phyloP scores from a whole-genome alignment of 2,113 vertebrate species.

The Panthera uncia region DNA sequence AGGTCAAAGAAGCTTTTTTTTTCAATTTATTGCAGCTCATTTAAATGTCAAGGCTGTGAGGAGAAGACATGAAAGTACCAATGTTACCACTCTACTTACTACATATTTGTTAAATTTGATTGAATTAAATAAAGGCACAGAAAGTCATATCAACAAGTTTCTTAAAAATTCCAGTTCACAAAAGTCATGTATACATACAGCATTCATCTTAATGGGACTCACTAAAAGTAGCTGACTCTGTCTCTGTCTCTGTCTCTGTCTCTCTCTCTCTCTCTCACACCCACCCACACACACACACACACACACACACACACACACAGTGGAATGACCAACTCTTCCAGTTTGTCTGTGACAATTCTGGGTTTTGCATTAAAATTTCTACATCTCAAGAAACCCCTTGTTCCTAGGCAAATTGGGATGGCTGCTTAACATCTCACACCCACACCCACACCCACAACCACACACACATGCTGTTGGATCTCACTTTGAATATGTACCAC shows the following conservation, averaged over 20 bases:
- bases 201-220: neutral
- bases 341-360: neutral
- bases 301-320: neutral
- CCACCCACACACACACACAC: too few species aligned
- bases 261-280: too few species aligned
- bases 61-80: neutral
- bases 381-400: neutral
- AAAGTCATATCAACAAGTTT: neutral
- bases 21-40: slow-evolving; percentile 18
- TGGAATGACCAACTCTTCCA: neutral
- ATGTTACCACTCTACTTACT: neutral
- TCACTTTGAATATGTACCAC: neutral
- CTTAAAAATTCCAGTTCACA: neutral
- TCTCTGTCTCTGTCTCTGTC: too few species aligned
- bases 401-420: neutral
- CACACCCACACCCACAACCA: neutral
- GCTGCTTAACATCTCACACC: neutral
- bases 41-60: neutral
- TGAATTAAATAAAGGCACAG: neutral
- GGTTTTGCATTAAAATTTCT: neutral
- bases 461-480: neutral
- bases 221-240: neutral
- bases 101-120: neutral
- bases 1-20: neutral
- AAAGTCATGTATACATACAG: neutral